Conservation (phyloP, 2,888 invertebrate species). For the Lottia scabra region DNA sequence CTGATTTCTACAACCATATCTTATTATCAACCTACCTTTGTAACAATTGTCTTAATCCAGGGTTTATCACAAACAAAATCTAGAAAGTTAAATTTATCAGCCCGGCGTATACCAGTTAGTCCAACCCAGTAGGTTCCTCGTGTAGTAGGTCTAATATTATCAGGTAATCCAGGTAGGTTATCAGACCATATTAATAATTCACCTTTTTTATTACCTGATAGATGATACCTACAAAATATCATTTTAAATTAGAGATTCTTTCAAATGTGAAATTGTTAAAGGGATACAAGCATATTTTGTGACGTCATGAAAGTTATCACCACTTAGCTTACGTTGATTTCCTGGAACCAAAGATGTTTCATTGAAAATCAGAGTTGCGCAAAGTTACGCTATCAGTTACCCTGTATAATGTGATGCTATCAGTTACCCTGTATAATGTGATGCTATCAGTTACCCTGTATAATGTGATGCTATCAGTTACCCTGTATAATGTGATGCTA, state of each 20-base stretch:
- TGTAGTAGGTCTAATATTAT: slow-evolving; percentile 74
- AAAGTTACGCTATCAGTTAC: no score
- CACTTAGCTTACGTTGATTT: no score
- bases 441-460: no score
- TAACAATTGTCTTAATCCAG: slow-evolving; percentile 48
- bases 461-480: no score
- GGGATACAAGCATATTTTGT: no score
- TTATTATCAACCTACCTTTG: slow-evolving; percentile 45
- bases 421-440: no score
- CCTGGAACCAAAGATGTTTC: no score
- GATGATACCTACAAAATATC: slow-evolving; percentile 73
- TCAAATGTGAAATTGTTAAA: background rate
- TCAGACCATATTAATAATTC: slow-evolving; percentile 83
- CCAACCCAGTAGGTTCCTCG: slow-evolving; percentile 70
- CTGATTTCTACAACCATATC: no score
- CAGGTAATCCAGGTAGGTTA: slow-evolving; percentile 77
- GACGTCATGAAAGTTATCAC: no score
- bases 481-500: no score
- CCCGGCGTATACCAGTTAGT: slow-evolving; percentile 43
- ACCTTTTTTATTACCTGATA: slow-evolving; percentile 87
- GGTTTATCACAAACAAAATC: slow-evolving; percentile 47
- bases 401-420: no score
- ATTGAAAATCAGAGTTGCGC: no score
- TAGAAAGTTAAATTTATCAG: slow-evolving; percentile 41
- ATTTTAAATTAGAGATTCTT: background rate